Percentiles rank a stretch among this genome's conserved stretches.
phyloP scores from a whole-genome alignment of 2,888 invertebrate genomes.

The Bombyx huttoni region DNA sequence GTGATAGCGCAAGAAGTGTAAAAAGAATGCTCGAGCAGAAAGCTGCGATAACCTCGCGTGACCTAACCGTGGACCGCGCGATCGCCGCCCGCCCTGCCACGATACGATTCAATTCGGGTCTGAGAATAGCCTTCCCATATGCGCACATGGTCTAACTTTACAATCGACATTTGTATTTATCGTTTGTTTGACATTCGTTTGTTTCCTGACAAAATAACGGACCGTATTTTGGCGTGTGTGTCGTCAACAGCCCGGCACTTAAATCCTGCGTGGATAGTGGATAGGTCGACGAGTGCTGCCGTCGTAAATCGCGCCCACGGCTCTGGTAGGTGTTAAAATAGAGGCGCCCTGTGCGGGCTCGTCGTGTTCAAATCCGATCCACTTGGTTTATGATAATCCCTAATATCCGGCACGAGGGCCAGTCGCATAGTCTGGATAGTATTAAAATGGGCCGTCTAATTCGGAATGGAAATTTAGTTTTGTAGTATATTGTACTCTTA shows the following conservation, averaged over 20 bases:
- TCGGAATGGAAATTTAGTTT: neutral
- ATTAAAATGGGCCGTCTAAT: conserved; percentile 26
- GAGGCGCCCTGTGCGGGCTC: conserved; percentile 63
- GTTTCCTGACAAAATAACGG: conserved; percentile 14
- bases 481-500: too few relatives aligned
- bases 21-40: conserved; percentile 35
- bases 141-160: neutral
- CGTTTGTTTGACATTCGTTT: neutral
- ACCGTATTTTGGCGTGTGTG: conserved; percentile 12
- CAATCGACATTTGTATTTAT: neutral
- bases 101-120: neutral
- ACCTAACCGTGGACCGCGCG: conserved; percentile 39
- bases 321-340: conserved; percentile 65
- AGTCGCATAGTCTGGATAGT: conserved; percentile 44
- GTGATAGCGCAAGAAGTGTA: conserved; percentile 32
- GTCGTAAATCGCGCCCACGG: conserved; percentile 66
- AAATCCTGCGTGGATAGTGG: conserved; percentile 32
- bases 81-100: conserved; percentile 18
- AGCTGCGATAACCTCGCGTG: conserved; percentile 43
- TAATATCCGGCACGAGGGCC: conserved; percentile 60
- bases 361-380: conserved; percentile 49
- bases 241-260: conserved; percentile 23
- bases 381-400: conserved; percentile 70
- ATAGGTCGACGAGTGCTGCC: conserved; percentile 26
- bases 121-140: neutral